Base-by-base conservation (phyloP, 2,113 vertebrate species). In the Poeciliopsis turrubarensis region DNA sequence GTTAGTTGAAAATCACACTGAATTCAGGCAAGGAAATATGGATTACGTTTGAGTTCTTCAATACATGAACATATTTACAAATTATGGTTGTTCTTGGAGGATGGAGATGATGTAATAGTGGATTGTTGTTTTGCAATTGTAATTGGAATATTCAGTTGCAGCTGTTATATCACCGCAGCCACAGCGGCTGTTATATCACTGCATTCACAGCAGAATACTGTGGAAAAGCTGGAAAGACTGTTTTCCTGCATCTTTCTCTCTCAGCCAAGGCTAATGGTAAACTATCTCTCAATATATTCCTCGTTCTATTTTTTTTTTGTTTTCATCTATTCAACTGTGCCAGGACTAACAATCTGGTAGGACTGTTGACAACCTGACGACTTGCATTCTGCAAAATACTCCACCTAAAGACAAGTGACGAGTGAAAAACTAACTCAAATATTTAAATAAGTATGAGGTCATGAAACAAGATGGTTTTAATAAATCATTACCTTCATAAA, bases 201-300 rank as follows among this genome's bases (percentile, higher is more conserved):
- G 29, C 37, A 54, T 75, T 77, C 68, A 69, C 66, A 75, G 75
- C 54, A 64, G 63, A 74, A 68, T 67, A 54, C 15, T 13, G 13
- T 65, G 47, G 61, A 77, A 70, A 37, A 78, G 63, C 51, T 70
- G 79, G 44, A 84, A 37, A 72, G 83, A 47, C 44, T 64, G 11
- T 62, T 70, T 69, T 34, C 30, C 63, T 76, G 72, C 62, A 74
- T 78, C 32, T 80, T 37, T 37, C 51, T 51, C 51, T 60, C 75
- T 77, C 65, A 32, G 74, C 80, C 77, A 80, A 71, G 72, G 54
- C 69, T 77, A 80, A 90, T 85, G 68, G 82, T 6, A 13, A 44
- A 44, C 14, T 44, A 44, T 44, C 34, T 37, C 44, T 47, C 17
- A 17, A 47, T 5, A 47, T 15, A 4, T 47, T 2, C 14, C 44